These are phyloP conservation scores for Hydrochoerus hydrochaeris DNA, from an alignment of 2,113 vertebrate species.

Conservation along the genomic window DNA sequence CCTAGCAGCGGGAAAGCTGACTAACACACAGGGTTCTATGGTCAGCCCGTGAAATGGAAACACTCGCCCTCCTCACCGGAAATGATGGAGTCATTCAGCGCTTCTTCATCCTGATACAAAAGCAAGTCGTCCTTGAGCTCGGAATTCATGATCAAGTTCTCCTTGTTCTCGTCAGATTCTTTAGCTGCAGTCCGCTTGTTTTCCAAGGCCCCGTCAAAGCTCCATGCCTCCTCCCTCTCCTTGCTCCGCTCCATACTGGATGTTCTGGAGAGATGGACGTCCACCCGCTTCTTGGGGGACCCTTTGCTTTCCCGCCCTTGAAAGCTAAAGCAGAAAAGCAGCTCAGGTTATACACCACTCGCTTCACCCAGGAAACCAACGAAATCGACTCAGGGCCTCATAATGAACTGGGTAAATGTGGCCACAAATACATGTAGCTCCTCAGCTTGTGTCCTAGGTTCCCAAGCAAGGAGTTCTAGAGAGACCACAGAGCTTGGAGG, in stretches of 20 bases:
- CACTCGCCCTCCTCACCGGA: conserved; percentile 88
- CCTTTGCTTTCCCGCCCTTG: conserved; percentile 91
- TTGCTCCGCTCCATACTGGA: conserved; percentile 91
- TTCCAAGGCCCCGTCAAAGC: conserved; percentile 84
- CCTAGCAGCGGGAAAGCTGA: not conserved
- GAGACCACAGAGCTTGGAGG: accelerated
- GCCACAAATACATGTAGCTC: accelerated
- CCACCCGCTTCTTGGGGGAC: conserved; percentile 93
- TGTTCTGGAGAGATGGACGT: conserved; percentile 90
- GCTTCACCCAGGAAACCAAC: accelerated
- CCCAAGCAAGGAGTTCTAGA: accelerated
- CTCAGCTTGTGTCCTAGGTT: accelerated
- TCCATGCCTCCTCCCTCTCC: conserved; percentile 83
- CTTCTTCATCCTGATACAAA: conserved; percentile 92
- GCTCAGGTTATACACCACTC: accelerated
- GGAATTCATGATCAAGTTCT: conserved; percentile 92
- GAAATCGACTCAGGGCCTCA: accelerated
- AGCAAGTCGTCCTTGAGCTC: conserved; percentile 89
- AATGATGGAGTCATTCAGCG: conserved; percentile 95
- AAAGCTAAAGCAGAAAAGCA: conserved; percentile 87
- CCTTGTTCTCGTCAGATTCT: conserved; percentile 96
- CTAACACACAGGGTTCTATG: accelerated
- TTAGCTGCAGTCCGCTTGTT: conserved; percentile 85
- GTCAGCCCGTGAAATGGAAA: accelerated
- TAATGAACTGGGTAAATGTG: accelerated